Conservation (phyloP, 2,113 vertebrate species). For the Murina feae region DNA sequence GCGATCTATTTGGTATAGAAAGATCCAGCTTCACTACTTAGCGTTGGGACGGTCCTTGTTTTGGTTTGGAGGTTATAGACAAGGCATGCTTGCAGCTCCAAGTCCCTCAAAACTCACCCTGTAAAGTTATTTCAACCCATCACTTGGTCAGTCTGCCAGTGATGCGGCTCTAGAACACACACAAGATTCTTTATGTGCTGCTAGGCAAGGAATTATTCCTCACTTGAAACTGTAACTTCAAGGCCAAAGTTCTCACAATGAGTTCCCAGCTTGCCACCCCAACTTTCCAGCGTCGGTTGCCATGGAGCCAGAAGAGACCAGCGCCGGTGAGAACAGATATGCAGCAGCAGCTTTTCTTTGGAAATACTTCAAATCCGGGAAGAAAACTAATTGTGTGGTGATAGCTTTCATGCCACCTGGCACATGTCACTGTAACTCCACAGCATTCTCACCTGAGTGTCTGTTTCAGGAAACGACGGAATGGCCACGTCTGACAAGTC, state of each 20-base stretch:
- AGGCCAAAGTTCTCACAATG: conserved; percentile 34
- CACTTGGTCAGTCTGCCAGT: conserved; percentile 7
- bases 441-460: conserved; percentile 27
- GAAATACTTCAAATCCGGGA: conserved; percentile 31
- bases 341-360: background rate
- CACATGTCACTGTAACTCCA: background rate
- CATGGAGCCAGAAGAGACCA: conserved; percentile 15
- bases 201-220: conserved; percentile 35
- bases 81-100: background rate
- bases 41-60: background rate
- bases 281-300: conserved; percentile 16
- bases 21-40: background rate
- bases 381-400: background rate
- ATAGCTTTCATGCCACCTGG: conserved; percentile 31
- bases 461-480: background rate
- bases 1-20: background rate
- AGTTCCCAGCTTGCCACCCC: background rate
- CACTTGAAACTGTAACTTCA: conserved; percentile 51
- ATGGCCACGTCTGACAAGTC: conserved; percentile 9
- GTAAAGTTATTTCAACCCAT: background rate
- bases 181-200: conserved; percentile 33
- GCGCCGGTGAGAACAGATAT: accelerated
- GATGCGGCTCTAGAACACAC: background rate
- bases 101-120: background rate
- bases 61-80: conserved; percentile 9